Conservation (phyloP, 2,888 invertebrate species). For the Hedychridium roseum region DNA sequence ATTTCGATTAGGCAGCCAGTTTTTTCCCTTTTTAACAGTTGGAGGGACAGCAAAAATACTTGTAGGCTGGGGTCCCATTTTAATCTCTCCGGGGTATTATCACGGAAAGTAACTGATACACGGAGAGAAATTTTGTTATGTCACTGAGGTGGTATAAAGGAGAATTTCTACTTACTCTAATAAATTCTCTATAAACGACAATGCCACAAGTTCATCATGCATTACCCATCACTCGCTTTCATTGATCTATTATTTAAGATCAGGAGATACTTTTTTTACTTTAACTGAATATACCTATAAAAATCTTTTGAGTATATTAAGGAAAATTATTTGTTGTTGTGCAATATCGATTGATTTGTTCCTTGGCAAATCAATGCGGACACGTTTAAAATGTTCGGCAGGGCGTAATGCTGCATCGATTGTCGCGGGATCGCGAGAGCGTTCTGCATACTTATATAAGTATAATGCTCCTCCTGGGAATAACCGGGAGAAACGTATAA, state of each 20-base stretch:
- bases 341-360: not conserved
- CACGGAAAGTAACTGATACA: constrained; percentile 2
- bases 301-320: not conserved
- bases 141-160: no score
- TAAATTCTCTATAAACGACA: no score
- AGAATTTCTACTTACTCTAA: no score
- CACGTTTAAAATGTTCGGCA: not conserved
- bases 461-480: constrained; percentile 22
- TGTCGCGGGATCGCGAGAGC: not conserved
- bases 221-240: no score
- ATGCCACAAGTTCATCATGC: no score
- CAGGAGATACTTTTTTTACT: no score
- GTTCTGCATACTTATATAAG: constrained; percentile 9
- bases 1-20: constrained; percentile 36
- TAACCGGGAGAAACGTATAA: constrained; percentile 28
- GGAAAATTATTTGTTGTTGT: no score
- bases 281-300: no score
- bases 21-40: constrained; percentile 14
- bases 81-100: no score
- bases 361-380: not conserved
- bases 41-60: no score
- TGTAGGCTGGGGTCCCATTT: no score
- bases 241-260: no score
- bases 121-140: not conserved
- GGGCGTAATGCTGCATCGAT: constrained; percentile 1